Evolutionary conservation across 2,797 vertebrate genomes (phyloP), one percentile per base, ranked within the genome.

Genomic region (Columba guinea): DNA sequence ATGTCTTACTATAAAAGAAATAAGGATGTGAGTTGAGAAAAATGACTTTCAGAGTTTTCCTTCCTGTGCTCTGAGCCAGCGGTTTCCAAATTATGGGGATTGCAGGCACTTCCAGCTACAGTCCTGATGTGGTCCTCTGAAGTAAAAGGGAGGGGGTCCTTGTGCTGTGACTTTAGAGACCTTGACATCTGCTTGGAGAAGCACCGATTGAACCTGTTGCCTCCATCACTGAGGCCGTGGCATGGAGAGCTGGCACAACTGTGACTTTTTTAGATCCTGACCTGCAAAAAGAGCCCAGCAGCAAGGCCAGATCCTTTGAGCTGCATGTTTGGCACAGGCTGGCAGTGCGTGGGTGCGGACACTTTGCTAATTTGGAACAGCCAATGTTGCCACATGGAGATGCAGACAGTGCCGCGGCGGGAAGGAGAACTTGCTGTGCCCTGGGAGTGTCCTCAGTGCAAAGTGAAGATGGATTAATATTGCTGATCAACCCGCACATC

Each of bases 1-100:
- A 49, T 28, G 24, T 46, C 70, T 88, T 19, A 7, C 49, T 89
- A 12, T 76, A 86, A 95, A 91, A 53, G 35, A 95, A 89, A 84
- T 49, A 82, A 75, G 27, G 73, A 37, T 0, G 2, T 64, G 91
- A 70, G 8, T 46, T 68, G 73, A 85, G 62, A 87, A 55, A 41
- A 73, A 13, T 30, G 34, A 26, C 22, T 79, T 63, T 84, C 63
- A 84, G 62, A 55, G 9, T 30, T 78, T 49, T 2, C n/a, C 63
- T 48, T 85, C 53, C 44, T 49, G 20, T 64, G 12, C 34, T 71
- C 34, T 84, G 62, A 87, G 39, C 20, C 32, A 87, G 56, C 19
- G 35, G 10, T 71, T 82, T 74, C 52, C 28, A 74, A 59, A 58
- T 80, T 27, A 46, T 4, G 20, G 37, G 20, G 3, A 28, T 52